Percentiles rank a stretch among this genome's conserved stretches.
Evolutionary conservation across 30 jellyfish, hydroid and myxozoan genomes (phyloP).

Genomic region (Aurelia sp.): DNA sequence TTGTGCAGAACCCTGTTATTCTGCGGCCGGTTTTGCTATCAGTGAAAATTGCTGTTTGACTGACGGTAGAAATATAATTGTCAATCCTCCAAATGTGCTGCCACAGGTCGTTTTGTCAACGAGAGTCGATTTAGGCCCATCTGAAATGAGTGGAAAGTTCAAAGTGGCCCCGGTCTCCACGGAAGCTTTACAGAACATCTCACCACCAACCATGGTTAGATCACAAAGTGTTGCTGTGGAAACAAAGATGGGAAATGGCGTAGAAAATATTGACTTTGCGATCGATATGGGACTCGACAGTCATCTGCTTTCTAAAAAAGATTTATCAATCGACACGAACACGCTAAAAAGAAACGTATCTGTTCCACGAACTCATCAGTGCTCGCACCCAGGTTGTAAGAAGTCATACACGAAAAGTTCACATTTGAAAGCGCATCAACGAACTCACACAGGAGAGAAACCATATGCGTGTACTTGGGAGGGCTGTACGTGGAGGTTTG

Average conservation of each 20-base stretch:
- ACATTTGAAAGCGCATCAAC: conserved; percentile 94
- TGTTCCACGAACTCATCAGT: conserved; percentile 93
- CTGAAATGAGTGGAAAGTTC: conserved; percentile 71
- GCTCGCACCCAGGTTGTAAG: conserved; percentile 97
- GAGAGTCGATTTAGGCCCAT: conserved; percentile 51
- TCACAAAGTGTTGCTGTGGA: conserved; percentile 30
- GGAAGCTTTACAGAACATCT: conserved; percentile 24
- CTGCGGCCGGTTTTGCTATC: conserved; percentile 37
- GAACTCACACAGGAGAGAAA: conserved; percentile 98
- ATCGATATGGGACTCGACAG: conserved; percentile 32
- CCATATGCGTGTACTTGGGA: conserved; percentile 99
- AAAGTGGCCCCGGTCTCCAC: conserved; percentile 44
- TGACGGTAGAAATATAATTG: conserved; percentile 61
- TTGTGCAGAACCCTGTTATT: conserved; percentile 57
- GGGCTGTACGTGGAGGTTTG: conserved; percentile 99
- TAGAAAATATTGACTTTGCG: conserved; percentile 38
- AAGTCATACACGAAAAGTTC: conserved; percentile 96
- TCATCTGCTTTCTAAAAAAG: conserved; percentile 40
- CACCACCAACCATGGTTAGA: conserved; percentile 40
- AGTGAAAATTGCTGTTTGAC: conserved; percentile 48
- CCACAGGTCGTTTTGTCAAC: conserved; percentile 65
- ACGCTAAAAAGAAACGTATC: conserved; percentile 57
- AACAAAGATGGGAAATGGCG: conserved; percentile 29
- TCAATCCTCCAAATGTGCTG: conserved; percentile 55
- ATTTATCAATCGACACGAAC: conserved; percentile 23